These are phyloP conservation scores for Trisateles emortualis DNA, from an alignment of 2,888 invertebrate species.

Conservation along the genomic window DNA sequence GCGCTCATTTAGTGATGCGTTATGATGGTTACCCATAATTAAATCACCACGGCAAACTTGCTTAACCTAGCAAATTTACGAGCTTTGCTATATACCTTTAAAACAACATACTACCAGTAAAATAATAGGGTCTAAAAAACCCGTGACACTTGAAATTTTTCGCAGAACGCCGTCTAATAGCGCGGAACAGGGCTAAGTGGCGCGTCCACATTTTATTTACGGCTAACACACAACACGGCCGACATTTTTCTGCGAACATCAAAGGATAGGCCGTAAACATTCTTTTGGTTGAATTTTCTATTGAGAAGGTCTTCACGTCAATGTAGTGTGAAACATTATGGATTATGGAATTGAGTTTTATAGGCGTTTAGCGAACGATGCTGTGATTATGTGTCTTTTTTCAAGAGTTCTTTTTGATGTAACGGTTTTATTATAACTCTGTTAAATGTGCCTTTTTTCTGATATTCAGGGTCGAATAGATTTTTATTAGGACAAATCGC, in stretches of 20 bases:
- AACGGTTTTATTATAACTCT: constrained; percentile 3
- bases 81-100: no score
- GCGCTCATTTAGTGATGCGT: no score
- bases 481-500: no score
- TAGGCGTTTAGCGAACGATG: constrained; percentile 33
- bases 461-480: no score
- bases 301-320: constrained; percentile 39
- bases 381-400: constrained; percentile 9
- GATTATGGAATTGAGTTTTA: constrained; percentile 40
- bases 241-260: constrained; percentile 49
- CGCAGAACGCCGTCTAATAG: constrained; percentile 56
- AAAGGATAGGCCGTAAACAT: constrained; percentile 46
- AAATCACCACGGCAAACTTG: no score
- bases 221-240: constrained; percentile 50
- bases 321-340: constrained; percentile 48
- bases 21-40: no score
- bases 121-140: constrained; percentile 1
- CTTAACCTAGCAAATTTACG: no score
- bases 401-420: background rate
- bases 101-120: no score
- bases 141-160: constrained; percentile 33
- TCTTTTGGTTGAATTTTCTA: constrained; percentile 38
- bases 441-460: background rate
- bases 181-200: constrained; percentile 62
- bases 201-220: constrained; percentile 68